phyloP scores from a whole-genome alignment of 2,888 invertebrate species.

The Amblyjoppa fuscipennis region DNA sequence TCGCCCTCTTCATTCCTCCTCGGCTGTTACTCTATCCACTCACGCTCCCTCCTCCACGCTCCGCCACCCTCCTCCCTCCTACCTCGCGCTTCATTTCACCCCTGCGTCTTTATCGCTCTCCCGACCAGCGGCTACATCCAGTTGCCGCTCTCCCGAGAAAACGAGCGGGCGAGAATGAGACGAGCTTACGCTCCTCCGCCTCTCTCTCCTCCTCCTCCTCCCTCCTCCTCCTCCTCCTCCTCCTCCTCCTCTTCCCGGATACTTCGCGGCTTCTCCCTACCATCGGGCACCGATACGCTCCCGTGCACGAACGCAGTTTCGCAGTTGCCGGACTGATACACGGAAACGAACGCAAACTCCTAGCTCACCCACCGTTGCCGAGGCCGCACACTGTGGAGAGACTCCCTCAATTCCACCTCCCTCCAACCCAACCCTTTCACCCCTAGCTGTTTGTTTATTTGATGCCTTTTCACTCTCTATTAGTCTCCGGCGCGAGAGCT shows the following conservation, averaged over 20 bases:
- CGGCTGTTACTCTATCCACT: conserved; percentile 46
- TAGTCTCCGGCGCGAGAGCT: conserved; percentile 78
- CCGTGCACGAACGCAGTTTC: conserved; percentile 7
- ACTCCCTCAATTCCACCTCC: conserved; percentile 60
- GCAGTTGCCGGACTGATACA: conserved; percentile 1
- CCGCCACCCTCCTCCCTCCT: conserved; percentile 38
- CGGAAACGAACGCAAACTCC: conserved; percentile 2
- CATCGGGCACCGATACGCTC: conserved; percentile 12
- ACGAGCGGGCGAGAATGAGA: conserved; percentile 37
- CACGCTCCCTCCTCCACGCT: conserved; percentile 21
- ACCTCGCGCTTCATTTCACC: conserved; percentile 54
- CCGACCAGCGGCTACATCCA: conserved; percentile 18
- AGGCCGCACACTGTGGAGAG: conserved; percentile 11
- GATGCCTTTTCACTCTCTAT: conserved; percentile 85
- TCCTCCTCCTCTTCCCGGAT: conserved; percentile 17
- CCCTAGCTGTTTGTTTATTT: conserved; percentile 84
- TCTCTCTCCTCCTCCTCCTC: neutral
- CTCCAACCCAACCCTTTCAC: conserved; percentile 62
- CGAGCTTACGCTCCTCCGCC: neutral
- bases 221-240: neutral
- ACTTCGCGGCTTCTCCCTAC: conserved; percentile 18
- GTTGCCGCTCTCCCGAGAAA: conserved; percentile 44
- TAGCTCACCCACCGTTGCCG: neutral
- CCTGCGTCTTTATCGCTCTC: conserved; percentile 53
- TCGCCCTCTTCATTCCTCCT: conserved; percentile 32